Conservation (phyloP, 2,113 vertebrate genomes). For the Tychaedon coryphoeus region DNA sequence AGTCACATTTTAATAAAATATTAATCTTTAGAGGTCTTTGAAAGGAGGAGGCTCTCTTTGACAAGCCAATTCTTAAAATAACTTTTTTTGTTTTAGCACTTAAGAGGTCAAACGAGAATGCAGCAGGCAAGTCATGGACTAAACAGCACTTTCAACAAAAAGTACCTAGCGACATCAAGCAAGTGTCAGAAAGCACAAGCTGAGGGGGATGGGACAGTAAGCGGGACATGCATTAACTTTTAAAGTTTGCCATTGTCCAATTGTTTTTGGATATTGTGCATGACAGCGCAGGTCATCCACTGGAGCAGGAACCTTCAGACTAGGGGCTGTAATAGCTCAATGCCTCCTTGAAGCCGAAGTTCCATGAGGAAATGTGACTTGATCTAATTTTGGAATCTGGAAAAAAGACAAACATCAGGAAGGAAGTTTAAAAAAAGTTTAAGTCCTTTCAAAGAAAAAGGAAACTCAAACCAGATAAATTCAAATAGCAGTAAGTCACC, state of each 20-base stretch:
- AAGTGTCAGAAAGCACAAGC: conserved; percentile 35
- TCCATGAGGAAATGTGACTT: conserved; percentile 59
- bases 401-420: conserved; percentile 65
- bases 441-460: conserved; percentile 41
- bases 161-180: not conserved
- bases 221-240: conserved; percentile 36
- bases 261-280: conserved; percentile 7
- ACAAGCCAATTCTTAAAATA: conserved; percentile 23
- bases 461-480: conserved; percentile 30
- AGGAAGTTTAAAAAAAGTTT: conserved; percentile 53
- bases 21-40: not conserved
- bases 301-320: conserved; percentile 55
- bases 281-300: conserved; percentile 31
- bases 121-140: conserved; percentile 15
- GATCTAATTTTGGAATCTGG: conserved; percentile 68
- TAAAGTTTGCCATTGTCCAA: conserved; percentile 46
- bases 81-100: conserved; percentile 2
- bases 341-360: conserved; percentile 54
- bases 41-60: not conserved
- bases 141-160: not conserved
- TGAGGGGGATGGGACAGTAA: not conserved
- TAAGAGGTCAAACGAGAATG: not conserved
- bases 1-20: conserved; percentile 45
- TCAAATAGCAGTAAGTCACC: not conserved
- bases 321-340: conserved; percentile 60